Evolutionary conservation across 1,140 invertebrate species (phyloP), one percentile per base, ranked within the genome.

Genomic region (Sinonovacula constricta): DNA sequence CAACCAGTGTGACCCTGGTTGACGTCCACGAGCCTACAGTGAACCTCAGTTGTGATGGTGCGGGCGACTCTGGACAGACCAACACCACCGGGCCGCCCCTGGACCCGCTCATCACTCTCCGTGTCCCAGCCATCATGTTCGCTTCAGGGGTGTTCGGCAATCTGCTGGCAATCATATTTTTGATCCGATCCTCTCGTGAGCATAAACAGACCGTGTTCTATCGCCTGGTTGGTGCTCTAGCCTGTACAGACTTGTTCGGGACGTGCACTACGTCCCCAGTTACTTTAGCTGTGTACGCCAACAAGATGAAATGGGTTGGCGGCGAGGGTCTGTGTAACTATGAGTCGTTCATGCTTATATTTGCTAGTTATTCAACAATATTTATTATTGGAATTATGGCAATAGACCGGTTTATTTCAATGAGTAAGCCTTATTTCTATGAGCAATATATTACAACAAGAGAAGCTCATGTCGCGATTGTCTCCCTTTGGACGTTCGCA

Each of bases 311-410:
- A 53, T 88, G 87, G 87, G 63, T 84, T 18, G 88, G 86, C 22
- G 88, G 88, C 28, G 56, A 81, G 34, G 15, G 71, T 24, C 56
- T 90, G 77, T 87, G 89, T 82, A 74, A 89, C 66, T 91, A 90
- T 78, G 88, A 88, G 65, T 88, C 88, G 7, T 91, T 91, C 79
- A 85, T 90, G 69, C 85, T 92, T 75, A 88, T 91, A 59, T 86
- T 88, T 62, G 87, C 90, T 56, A 89, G 90, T 33, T 74, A 90
- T 31, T 80, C 90, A 2, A 91, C 91, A 1, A 85, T 90, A 26
- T 85, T 88, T 34, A 89, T 89, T 5, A 87, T 91, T 34, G 87
- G 88, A 4, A 84, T 87, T n/a, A 91, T 92, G 91, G 88, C 91
- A 10, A 36, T 91, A 0, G 91, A 92, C 78, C 70, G 91, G 18